phyloP scores from a whole-genome alignment of 2,888 invertebrate genomes.

The Mythimna vitellina region DNA sequence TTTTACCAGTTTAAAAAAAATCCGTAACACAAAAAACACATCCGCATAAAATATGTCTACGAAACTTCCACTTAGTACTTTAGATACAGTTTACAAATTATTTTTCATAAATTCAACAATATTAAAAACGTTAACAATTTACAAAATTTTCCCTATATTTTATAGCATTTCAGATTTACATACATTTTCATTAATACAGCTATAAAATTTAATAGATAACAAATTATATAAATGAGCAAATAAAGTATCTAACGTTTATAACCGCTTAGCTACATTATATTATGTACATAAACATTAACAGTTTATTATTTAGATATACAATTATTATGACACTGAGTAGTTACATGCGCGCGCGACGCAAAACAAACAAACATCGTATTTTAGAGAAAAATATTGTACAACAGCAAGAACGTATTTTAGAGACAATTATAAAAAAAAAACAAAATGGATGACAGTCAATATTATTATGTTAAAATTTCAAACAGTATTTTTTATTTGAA shows the following conservation, averaged over 20 bases:
- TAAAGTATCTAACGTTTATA: slow-evolving; percentile 62
- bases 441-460: slow-evolving; percentile 23
- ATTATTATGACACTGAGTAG: slow-evolving; percentile 61
- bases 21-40: slow-evolving; percentile 53
- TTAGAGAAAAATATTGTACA: slow-evolving; percentile 53
- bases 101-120: slow-evolving; percentile 85
- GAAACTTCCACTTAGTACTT: slow-evolving; percentile 71
- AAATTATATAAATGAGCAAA: slow-evolving; percentile 62
- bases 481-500: slow-evolving; percentile 6
- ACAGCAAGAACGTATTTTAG: slow-evolving; percentile 38
- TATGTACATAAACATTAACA: slow-evolving; percentile 67
- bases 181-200: slow-evolving; percentile 63
- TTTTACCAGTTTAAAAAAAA: slow-evolving; percentile 62
- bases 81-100: slow-evolving; percentile 79
- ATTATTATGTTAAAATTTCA: slow-evolving; percentile 12
- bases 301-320: slow-evolving; percentile 61
- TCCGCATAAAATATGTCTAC: slow-evolving; percentile 68
- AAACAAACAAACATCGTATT: slow-evolving; percentile 33
- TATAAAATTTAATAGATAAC: slow-evolving; percentile 52
- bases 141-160: slow-evolving; percentile 79
- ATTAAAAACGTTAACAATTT: slow-evolving; percentile 87
- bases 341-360: slow-evolving; percentile 47
- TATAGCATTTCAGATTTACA: slow-evolving; percentile 76
- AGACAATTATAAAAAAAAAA: slow-evolving; percentile 4
- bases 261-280: slow-evolving; percentile 66